Evolutionary conservation across 2,888 invertebrate species (phyloP), one percentile per base, ranked within the genome.

Genomic region (Rhingia campestris): DNA sequence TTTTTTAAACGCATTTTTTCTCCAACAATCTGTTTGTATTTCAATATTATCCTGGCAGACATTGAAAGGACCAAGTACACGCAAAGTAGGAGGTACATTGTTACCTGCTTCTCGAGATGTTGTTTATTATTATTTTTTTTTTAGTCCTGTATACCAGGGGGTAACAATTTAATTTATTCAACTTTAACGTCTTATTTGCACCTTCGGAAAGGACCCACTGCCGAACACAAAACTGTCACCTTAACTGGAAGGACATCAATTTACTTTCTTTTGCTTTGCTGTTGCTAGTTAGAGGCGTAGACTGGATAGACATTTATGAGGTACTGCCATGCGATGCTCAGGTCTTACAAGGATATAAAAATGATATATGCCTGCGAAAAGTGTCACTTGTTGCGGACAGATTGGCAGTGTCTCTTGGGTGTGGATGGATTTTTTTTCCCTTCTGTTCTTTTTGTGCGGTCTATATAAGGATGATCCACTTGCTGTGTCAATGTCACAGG

Each of bases 281-380:
- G 33, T 9, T 43, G 12, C 43, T 59, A 45, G 37, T 56, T 56
- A 66, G 32, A 64, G 64, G 41, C 61, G 66, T 22, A 22, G 22
- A 61, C 49, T 53, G 14, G 12, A 22, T 77, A 61, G 64, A 80
- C 80, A 75, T 89, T 88, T 88, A 87, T 86, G 80, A 84, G 86
- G 66, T 79, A 86, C 87, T 86, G 86, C 86, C 88, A 87, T 87
- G 88, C 87, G 82, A 87, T 85, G 86, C 80, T 87, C 76, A 82
- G 79, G 14, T 73, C 64, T 54, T 58, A 70, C 53, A 76, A 67
- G 75, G 74, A 77, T 67, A 81, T 88, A 88, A 89, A 89, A 88
- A 89, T 90, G 89, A 89, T 89, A 89, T 88, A 89, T 88, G 89
- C 87, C 87, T 87, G 88, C 86, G 87, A 89, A 89, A 89, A 87